A percentile compares a stretch with the other conserved stretches of the same genome.
phyloP scores from a whole-genome alignment of 2,888 invertebrate species.

The Noctua janthe region DNA sequence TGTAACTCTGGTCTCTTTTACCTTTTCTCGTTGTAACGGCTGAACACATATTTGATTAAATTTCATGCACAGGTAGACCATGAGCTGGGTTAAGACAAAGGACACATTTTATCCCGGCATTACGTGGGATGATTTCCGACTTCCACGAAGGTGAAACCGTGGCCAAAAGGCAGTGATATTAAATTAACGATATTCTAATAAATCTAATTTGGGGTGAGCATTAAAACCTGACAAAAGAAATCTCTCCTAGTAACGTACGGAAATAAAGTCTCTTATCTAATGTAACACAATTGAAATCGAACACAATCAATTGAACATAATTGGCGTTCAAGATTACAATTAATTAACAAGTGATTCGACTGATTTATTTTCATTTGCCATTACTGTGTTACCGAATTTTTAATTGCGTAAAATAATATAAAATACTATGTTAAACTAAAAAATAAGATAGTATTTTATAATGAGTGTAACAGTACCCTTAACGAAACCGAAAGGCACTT shows the following conservation, averaged over 20 bases:
- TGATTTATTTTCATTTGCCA: constrained; percentile 39
- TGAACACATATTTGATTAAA: not conserved
- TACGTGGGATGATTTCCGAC: not conserved
- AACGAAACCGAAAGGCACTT: too few species aligned
- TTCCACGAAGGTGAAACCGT: not conserved
- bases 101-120: not conserved
- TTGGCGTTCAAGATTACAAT: constrained; percentile 43
- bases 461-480: too few species aligned
- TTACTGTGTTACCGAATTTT: constrained; percentile 10
- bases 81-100: not conserved
- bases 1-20: not conserved
- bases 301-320: constrained; percentile 60
- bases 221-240: not conserved
- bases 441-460: not conserved
- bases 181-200: not conserved
- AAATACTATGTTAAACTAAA: constrained; percentile 1
- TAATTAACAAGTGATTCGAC: constrained; percentile 41
- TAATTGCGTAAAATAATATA: not conserved
- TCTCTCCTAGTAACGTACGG: constrained; percentile 16
- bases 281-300: constrained; percentile 48
- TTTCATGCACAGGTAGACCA: not conserved
- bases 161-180: not conserved
- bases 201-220: not conserved
- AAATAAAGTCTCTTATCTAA: constrained; percentile 26
- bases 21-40: not conserved